Evolutionary conservation across 1,140 invertebrate genomes (phyloP).

Genomic region (Patella vulgata): DNA sequence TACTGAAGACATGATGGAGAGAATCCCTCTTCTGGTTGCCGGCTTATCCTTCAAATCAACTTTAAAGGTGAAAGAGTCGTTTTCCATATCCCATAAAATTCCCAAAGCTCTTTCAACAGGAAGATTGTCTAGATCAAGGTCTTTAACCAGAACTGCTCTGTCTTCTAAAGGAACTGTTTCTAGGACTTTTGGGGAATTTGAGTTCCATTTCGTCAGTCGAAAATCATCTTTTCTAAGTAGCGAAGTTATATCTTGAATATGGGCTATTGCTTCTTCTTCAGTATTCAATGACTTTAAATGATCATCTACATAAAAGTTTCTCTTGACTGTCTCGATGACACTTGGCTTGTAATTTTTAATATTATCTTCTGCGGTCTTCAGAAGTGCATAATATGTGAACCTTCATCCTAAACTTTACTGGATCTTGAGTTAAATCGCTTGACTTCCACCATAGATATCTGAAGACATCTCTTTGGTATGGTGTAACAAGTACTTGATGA

Average conservation of each 20-base stretch:
- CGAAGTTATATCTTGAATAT: slow-evolving; percentile 19
- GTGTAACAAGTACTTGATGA: slow-evolving; percentile 32
- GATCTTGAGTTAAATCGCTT: slow-evolving; percentile 5
- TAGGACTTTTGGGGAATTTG: slow-evolving; percentile 11
- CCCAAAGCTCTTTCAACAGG: slow-evolving; percentile 8
- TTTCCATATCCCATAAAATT: slow-evolving; percentile 9
- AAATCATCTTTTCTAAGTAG: slow-evolving; percentile 30
- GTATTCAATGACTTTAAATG: slow-evolving; percentile 27
- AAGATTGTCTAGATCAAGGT: slow-evolving; percentile 21
- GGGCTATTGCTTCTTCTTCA: slow-evolving; percentile 22
- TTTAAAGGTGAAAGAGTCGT: slow-evolving; percentile 11
- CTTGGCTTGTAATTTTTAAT: slow-evolving; percentile 13
- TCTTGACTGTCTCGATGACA: slow-evolving; percentile 21
- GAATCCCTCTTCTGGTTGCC: slow-evolving; percentile 19
- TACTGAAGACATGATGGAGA: slow-evolving; percentile 39
- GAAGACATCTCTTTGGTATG: slow-evolving; percentile 25
- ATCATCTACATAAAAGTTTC: slow-evolving; percentile 49
- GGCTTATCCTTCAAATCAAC: neutral
- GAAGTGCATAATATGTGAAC: slow-evolving; percentile 37
- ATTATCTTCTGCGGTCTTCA: slow-evolving; percentile 24
- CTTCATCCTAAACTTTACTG: slow-evolving; percentile 27
- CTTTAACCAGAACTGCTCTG: slow-evolving; percentile 23
- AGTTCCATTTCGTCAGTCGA: slow-evolving; percentile 27
- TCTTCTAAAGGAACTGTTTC: slow-evolving; percentile 30
- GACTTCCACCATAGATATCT: slow-evolving; percentile 38